Percentiles rank a stretch among this genome's conserved stretches.
Conservation (phyloP, 2,888 invertebrate genomes). For the Hofmannophila pseudospretella region DNA sequence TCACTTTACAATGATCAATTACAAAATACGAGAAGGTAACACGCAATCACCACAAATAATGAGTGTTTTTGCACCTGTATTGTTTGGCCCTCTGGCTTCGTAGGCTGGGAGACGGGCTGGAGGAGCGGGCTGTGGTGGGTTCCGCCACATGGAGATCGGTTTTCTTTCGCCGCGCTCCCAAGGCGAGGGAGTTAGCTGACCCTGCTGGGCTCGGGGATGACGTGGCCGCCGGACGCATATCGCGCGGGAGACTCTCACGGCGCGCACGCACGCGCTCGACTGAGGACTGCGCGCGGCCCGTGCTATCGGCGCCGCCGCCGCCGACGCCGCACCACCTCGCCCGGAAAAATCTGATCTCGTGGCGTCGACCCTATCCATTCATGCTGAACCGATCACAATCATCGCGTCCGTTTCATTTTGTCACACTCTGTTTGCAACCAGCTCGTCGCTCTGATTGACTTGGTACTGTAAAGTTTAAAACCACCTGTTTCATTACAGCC, state of each 20-base stretch:
- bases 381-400: conserved; percentile 62
- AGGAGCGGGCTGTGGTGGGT: conserved; percentile 50
- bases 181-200: conserved; percentile 26
- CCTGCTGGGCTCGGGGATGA: conserved; percentile 25
- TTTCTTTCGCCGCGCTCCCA: conserved; percentile 79
- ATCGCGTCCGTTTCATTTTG: conserved; percentile 62
- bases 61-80: conserved; percentile 53
- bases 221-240: conserved; percentile 55
- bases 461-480: conserved; percentile 25
- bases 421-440: conserved; percentile 61
- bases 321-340: conserved; percentile 51
- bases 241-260: conserved; percentile 66
- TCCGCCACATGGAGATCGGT: conserved; percentile 72
- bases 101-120: conserved; percentile 75
- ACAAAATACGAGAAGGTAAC: not conserved
- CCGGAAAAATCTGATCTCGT: conserved; percentile 68
- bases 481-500: conserved; percentile 18
- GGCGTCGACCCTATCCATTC: conserved; percentile 71
- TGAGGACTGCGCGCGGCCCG: conserved; percentile 50
- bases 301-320: conserved; percentile 50
- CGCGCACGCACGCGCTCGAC: conserved; percentile 71
- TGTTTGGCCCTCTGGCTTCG: conserved; percentile 71
- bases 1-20: conserved; percentile 1
- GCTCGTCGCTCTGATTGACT: conserved; percentile 16
- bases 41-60: not conserved